phyloP scores from a whole-genome alignment of 2,888 invertebrate species.

The Venustoraphidia nigricollis region DNA sequence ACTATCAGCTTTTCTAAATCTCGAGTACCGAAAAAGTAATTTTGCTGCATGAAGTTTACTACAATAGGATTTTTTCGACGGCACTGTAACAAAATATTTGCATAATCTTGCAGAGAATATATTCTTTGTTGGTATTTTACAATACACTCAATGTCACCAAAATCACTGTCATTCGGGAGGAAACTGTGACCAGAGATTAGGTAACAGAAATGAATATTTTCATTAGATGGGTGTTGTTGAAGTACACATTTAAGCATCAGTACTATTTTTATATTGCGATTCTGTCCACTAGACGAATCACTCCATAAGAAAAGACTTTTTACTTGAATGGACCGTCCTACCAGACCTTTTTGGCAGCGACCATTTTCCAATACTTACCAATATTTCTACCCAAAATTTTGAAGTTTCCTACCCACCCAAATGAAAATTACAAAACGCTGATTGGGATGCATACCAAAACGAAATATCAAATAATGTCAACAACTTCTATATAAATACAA shows the following conservation, averaged over 20 bases:
- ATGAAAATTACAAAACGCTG: no score
- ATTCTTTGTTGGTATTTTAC: constrained; percentile 10
- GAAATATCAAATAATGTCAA: no score
- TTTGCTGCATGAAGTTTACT: background rate
- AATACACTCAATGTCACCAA: constrained; percentile 13
- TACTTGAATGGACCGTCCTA: no score
- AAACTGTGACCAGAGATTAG: constrained; percentile 12
- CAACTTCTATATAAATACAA: no score
- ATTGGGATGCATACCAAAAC: no score
- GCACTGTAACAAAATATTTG: constrained; percentile 7
- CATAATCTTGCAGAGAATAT: constrained; percentile 9
- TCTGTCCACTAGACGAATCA: constrained; percentile 14
- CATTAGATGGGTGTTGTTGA: constrained; percentile 7
- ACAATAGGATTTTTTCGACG: constrained; percentile 2
- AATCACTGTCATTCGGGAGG: constrained; percentile 13
- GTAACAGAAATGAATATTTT: constrained; percentile 11
- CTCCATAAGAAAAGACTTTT: constrained; percentile 12
- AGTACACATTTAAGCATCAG: constrained; percentile 11
- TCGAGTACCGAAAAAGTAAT: background rate
- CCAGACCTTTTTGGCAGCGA: no score
- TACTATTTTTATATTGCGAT: constrained; percentile 12
- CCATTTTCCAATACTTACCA: no score
- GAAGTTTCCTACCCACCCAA: no score
- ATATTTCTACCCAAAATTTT: no score
- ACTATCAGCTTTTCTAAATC: constrained; percentile 1